Conservation (phyloP, 1,140 invertebrate species). For the Drosophila yakuba region DNA sequence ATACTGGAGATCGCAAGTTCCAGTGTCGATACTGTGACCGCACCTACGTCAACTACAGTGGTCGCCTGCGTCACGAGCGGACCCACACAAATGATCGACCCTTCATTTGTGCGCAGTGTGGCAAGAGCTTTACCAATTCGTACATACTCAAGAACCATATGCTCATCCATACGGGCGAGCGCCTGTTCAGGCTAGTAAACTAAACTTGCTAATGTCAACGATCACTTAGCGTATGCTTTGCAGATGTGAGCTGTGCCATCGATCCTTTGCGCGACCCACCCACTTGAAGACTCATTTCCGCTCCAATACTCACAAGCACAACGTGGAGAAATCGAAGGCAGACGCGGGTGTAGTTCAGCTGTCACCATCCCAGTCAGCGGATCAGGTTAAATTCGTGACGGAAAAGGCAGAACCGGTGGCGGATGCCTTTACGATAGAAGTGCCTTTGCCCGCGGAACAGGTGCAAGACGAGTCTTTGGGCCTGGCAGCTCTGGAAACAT, state of each 20-base stretch:
- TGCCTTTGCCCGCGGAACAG: slow-evolving; percentile 31
- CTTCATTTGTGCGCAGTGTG: slow-evolving; percentile 86
- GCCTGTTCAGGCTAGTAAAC: slow-evolving; percentile 52
- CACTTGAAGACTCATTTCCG: slow-evolving; percentile 68
- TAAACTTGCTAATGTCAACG: no score
- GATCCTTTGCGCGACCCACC: slow-evolving; percentile 62
- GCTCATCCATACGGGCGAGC: slow-evolving; percentile 71
- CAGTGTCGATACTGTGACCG: slow-evolving; percentile 68
- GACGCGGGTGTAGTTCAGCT: slow-evolving; percentile 9
- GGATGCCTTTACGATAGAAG: slow-evolving; percentile 25
- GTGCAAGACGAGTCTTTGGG: slow-evolving; percentile 20
- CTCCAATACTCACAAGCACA: slow-evolving; percentile 69
- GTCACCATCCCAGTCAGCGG: slow-evolving; percentile 7
- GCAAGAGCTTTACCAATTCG: slow-evolving; percentile 86
- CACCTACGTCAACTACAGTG: slow-evolving; percentile 68
- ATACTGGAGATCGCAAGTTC: slow-evolving; percentile 67
- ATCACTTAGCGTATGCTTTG: background rate
- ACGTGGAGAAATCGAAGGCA: slow-evolving; percentile 48
- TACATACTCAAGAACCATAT: slow-evolving; percentile 75
- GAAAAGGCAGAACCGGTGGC: slow-evolving; percentile 1
- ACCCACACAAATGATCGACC: slow-evolving; percentile 87
- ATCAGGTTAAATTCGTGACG: background rate
- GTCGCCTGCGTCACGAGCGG: slow-evolving; percentile 71
- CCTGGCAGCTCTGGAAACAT: slow-evolving; percentile 9
- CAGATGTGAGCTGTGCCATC: slow-evolving; percentile 67